Percentiles rank a stretch among this genome's conserved stretches.
Conservation (phyloP, 2,797 vertebrate species). For the Rhinoraja longicauda region DNA sequence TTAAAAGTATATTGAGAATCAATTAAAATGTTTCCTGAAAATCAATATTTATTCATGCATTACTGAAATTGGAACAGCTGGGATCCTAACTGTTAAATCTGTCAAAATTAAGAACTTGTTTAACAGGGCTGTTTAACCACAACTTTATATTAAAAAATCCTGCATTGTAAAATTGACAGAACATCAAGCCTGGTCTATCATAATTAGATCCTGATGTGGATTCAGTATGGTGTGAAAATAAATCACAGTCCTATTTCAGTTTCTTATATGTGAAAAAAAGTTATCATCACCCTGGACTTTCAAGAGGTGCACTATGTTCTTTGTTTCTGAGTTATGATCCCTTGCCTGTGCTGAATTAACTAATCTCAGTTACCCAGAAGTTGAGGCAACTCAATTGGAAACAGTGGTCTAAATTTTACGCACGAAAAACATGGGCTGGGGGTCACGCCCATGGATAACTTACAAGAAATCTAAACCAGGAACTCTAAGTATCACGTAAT, state of each 20-base stretch:
- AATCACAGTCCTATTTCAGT: slow-evolving; percentile 4
- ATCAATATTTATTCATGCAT: not conserved
- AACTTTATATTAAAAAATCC: not conserved
- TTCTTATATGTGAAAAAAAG: not conserved
- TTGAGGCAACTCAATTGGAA: not conserved
- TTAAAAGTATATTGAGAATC: not conserved
- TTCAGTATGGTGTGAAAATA: slow-evolving; percentile 12
- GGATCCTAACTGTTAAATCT: not conserved
- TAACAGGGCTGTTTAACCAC: not conserved
- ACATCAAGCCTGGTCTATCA: not conserved
- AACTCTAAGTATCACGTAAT: no score
- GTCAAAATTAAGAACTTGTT: not conserved
- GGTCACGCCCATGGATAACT: no score
- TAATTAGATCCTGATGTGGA: slow-evolving; percentile 14
- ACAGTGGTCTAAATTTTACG: not conserved
- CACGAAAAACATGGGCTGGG: no score
- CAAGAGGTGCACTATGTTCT: not conserved
- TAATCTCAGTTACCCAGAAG: not conserved
- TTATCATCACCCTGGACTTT: not conserved
- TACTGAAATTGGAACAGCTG: not conserved
- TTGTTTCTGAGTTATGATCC: not conserved
- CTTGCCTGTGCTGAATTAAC: not conserved
- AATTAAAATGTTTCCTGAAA: not conserved
- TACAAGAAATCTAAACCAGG: no score
- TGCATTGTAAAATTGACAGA: not conserved